Conservation (phyloP, 2,113 vertebrate species). For the Engraulis encrasicolus region DNA sequence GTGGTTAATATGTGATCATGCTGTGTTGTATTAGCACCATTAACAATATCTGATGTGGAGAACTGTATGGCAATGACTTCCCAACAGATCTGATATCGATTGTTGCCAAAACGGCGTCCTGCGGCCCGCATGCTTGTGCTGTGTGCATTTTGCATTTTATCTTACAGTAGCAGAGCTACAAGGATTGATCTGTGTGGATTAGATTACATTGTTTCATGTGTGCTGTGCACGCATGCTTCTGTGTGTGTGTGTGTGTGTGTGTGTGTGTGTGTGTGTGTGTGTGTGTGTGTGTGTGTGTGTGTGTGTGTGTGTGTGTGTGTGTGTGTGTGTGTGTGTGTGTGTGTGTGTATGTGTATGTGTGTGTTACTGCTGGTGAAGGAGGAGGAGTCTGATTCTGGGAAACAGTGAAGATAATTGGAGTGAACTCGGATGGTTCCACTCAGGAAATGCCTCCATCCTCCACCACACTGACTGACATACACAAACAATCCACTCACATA, state of each 20-base stretch:
- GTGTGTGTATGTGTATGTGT: conserved; percentile 1
- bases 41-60: background rate
- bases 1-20: too few species aligned
- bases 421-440: conserved; percentile 72
- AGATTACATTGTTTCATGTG: background rate
- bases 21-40: too few species aligned
- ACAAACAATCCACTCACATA: conserved; percentile 23
- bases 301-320: background rate
- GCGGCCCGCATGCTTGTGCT: too few species aligned
- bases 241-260: background rate
- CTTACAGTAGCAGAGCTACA: background rate
- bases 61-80: background rate
- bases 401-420: conserved; percentile 71
- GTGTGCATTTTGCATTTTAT: background rate
- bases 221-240: too few species aligned
- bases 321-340: conserved; percentile 14
- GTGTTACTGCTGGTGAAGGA: conserved; percentile 54
- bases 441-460: conserved; percentile 50
- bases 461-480: conserved; percentile 41
- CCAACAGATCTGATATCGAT: background rate
- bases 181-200: background rate
- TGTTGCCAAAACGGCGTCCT: background rate
- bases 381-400: conserved; percentile 65
- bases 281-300: conserved; percentile 32
- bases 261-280: conserved; percentile 23